Conservation (phyloP, 2,797 vertebrate genomes). For the Mormyrus proboscirostris region DNA sequence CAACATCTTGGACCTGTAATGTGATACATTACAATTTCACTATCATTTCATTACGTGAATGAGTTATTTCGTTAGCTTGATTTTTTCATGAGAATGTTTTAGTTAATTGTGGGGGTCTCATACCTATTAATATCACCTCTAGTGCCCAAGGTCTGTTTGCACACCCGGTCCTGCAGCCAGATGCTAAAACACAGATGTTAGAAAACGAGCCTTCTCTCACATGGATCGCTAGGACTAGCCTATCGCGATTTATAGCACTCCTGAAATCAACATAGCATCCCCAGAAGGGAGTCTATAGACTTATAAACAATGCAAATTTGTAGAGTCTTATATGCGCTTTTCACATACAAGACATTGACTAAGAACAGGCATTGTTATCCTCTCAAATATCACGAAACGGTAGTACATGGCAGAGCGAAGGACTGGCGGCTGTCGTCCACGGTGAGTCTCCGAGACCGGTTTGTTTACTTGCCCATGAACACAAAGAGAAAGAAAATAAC, state of each 20-base stretch:
- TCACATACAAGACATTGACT: background rate
- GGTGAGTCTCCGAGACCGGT: background rate
- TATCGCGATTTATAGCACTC: background rate
- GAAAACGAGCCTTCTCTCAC: background rate
- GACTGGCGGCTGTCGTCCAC: background rate
- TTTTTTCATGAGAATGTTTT: background rate
- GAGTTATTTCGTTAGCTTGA: background rate
- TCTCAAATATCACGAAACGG: background rate
- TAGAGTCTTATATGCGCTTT: background rate
- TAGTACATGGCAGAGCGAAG: background rate
- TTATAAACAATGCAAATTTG: background rate
- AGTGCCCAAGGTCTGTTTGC: background rate
- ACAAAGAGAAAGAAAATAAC: background rate
- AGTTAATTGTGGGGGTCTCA: background rate
- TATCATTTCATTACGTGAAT: background rate
- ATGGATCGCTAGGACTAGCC: background rate
- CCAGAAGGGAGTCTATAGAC: background rate
- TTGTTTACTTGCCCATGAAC: background rate
- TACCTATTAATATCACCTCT: background rate
- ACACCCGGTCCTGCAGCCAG: background rate
- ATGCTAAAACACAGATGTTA: background rate
- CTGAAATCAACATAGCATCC: background rate
- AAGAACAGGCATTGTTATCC: background rate
- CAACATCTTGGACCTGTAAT: background rate
- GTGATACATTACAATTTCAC: background rate